Evolutionary conservation across 2,888 invertebrate species (phyloP).

Genomic region (Drosophila kambysellisi): DNA sequence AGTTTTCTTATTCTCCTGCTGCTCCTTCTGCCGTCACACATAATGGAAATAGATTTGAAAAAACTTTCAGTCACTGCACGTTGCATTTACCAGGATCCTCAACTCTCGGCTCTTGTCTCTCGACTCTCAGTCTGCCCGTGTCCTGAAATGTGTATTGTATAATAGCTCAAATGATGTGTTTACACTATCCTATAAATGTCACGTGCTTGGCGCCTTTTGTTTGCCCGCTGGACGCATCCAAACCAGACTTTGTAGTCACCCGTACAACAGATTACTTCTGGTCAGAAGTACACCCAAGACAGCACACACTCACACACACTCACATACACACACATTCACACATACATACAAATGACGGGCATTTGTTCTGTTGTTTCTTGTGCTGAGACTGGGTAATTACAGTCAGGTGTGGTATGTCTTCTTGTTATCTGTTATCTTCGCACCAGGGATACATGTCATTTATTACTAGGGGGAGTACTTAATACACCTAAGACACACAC

Average conservation of each 20-base stretch:
- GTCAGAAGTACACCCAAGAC: conserved; percentile 32
- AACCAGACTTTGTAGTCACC: conserved; percentile 59
- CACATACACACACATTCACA: not conserved
- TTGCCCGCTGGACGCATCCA: conserved; percentile 59
- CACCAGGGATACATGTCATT: conserved; percentile 55
- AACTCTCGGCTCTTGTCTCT: not conserved
- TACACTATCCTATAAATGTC: conserved; percentile 81
- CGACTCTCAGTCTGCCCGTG: not conserved
- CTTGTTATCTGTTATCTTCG: conserved; percentile 69
- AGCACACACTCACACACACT: conserved; percentile 8
- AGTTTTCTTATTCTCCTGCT: conserved; percentile 67
- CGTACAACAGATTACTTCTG: conserved; percentile 66
- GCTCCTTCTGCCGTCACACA: conserved; percentile 48
- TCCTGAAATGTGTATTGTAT: conserved; percentile 59
- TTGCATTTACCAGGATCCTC: conserved; percentile 15
- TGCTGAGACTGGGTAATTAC: conserved; percentile 59
- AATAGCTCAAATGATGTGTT: conserved; percentile 81
- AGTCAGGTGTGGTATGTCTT: conserved; percentile 59
- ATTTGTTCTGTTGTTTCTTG: conserved; percentile 7
- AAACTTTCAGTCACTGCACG: conserved; percentile 59
- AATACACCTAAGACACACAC: not conserved
- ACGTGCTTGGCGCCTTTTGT: conserved; percentile 76
- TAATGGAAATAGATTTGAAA: conserved; percentile 77
- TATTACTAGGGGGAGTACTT: conserved; percentile 39
- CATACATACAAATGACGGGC: conserved; percentile 7